Evolutionary conservation across 2,113 vertebrate species (phyloP).

Genomic region (Triplophysa dalaica): DNA sequence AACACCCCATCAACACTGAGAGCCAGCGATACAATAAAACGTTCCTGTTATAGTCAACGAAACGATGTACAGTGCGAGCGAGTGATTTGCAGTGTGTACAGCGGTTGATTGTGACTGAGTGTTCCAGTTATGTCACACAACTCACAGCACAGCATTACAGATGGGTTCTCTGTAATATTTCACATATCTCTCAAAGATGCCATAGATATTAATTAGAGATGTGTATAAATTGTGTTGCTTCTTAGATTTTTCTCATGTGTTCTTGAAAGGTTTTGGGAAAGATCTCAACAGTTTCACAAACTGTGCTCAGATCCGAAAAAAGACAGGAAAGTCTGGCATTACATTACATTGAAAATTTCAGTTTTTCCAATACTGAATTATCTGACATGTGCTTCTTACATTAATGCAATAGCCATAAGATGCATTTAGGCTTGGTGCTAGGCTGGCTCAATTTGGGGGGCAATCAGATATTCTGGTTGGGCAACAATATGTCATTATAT

Average conservation of each 20-base stretch:
- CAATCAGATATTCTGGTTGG: no score
- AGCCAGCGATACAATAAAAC: constrained; percentile 11
- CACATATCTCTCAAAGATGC: background rate
- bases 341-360: no score
- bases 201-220: background rate
- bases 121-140: background rate
- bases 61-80: background rate
- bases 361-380: no score
- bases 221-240: background rate
- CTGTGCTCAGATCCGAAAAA: background rate
- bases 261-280: background rate
- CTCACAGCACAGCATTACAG: background rate
- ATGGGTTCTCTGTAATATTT: background rate
- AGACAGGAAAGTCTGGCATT: no score
- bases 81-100: background rate
- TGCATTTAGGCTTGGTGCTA: no score
- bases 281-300: background rate
- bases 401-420: no score
- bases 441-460: no score
- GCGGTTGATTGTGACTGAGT: background rate
- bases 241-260: background rate
- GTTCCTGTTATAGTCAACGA: constrained; percentile 7
- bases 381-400: no score
- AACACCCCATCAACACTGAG: constrained; percentile 56
- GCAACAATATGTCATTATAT: no score